A percentile compares a stretch with the other conserved stretches of the same genome.
Evolutionary conservation across 2,888 invertebrate genomes (phyloP).

Genomic region (Gerris lacustris): DNA sequence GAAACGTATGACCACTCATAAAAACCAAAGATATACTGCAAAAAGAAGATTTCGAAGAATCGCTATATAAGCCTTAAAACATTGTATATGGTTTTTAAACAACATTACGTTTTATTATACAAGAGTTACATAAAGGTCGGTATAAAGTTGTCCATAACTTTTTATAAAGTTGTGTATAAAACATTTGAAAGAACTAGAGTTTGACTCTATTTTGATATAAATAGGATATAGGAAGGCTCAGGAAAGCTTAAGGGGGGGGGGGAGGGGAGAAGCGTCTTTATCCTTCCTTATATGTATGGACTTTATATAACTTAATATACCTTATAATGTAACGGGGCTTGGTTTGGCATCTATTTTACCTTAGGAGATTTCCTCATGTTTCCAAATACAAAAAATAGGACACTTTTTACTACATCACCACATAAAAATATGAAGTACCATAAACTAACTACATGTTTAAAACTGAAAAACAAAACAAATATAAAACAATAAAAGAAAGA

Average conservation of each 20-base stretch:
- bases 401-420: too few relatives aligned
- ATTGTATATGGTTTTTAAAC: not conserved
- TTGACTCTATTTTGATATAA: not conserved
- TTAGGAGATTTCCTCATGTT: too few relatives aligned
- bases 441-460: too few relatives aligned
- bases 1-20: too few relatives aligned
- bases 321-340: not conserved
- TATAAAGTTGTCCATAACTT: not conserved
- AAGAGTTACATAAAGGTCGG: not conserved
- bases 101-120: not conserved
- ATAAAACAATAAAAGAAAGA: too few relatives aligned
- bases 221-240: not conserved
- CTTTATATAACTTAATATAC: conserved; percentile 2
- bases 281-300: not conserved
- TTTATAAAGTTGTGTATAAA: not conserved
- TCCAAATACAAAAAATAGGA: too few relatives aligned
- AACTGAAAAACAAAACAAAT: too few relatives aligned
- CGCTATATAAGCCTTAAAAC: too few relatives aligned
- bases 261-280: not conserved
- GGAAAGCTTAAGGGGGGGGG: not conserved
- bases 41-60: too few relatives aligned
- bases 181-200: not conserved
- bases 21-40: too few relatives aligned
- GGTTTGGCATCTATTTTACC: too few relatives aligned
- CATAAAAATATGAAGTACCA: too few relatives aligned